Evolutionary conservation across 2,113 vertebrate species (phyloP).

Genomic region (Otis tarda): DNA sequence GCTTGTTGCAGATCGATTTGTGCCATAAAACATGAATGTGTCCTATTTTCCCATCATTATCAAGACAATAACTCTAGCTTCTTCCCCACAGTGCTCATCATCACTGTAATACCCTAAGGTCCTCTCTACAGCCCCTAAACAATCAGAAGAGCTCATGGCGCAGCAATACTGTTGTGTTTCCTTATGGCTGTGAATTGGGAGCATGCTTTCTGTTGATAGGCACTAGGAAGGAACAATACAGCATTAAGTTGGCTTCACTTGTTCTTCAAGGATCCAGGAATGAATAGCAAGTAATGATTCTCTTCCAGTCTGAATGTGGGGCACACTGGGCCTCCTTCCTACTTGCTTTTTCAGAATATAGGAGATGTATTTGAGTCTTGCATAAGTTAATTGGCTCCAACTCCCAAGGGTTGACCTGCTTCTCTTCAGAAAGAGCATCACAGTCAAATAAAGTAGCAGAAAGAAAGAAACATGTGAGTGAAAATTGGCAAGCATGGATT

Average conservation of each 20-base stretch:
- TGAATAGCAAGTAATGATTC: conserved; percentile 59
- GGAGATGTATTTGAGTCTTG: conserved; percentile 18
- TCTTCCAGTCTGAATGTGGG: conserved; percentile 18
- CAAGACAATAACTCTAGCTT: conserved; percentile 42
- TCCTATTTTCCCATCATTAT: conserved; percentile 25
- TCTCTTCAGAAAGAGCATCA: background rate
- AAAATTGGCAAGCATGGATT: background rate
- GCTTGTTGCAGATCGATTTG: conserved; percentile 1
- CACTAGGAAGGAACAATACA: conserved; percentile 51
- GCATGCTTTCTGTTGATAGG: conserved; percentile 50
- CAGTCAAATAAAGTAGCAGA: background rate
- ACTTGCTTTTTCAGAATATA: conserved; percentile 1
- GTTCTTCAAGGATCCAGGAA: conserved; percentile 55
- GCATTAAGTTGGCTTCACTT: conserved; percentile 53
- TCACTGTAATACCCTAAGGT: conserved; percentile 41
- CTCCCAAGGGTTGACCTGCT: background rate
- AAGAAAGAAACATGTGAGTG: background rate
- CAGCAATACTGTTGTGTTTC: conserved; percentile 9
- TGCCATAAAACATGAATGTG: background rate
- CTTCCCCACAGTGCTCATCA: conserved; percentile 43
- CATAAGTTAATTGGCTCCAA: background rate
- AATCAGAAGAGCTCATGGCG: background rate
- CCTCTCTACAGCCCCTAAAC: conserved; percentile 20
- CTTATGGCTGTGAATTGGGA: conserved; percentile 42
- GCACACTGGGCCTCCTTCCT: background rate